Percentiles rank a stretch among this genome's conserved stretches.
Evolutionary conservation across 2,888 invertebrate genomes (phyloP).

Genomic region (Meloe dianella): DNA sequence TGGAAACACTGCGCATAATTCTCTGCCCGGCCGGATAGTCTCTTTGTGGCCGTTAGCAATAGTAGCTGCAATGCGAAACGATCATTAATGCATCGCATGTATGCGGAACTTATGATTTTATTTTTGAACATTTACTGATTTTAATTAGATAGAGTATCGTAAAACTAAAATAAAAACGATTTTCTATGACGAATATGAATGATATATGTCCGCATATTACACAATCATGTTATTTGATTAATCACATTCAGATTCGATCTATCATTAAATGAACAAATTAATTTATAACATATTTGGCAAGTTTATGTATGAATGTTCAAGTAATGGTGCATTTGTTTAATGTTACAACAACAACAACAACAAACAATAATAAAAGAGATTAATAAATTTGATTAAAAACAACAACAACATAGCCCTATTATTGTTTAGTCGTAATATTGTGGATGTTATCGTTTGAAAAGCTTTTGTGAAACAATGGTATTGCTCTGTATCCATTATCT

Average conservation of each 20-base stretch:
- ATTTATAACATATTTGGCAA: slow-evolving; percentile 6
- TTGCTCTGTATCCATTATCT: not conserved
- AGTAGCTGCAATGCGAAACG: too few relatives aligned
- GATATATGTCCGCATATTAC: not conserved
- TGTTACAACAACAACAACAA: not conserved
- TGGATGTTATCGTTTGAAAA: not conserved
- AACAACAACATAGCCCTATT: not conserved
- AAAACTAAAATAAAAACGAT: not conserved
- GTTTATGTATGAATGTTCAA: not conserved
- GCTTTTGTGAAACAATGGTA: not conserved
- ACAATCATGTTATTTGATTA: slow-evolving; percentile 8
- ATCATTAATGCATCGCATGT: too few relatives aligned
- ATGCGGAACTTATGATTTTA: too few relatives aligned
- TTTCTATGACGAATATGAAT: not conserved
- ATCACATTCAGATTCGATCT: slow-evolving; percentile 11
- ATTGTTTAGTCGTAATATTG: not conserved
- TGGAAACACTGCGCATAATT: too few relatives aligned
- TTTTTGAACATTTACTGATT: not conserved
- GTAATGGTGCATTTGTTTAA: not conserved
- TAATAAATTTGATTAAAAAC: slow-evolving; percentile 7
- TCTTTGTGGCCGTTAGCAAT: too few relatives aligned
- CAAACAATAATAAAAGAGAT: not conserved
- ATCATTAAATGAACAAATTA: slow-evolving; percentile 8
- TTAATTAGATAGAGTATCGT: not conserved
- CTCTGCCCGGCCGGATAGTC: too few relatives aligned